Conservation (phyloP, 2,113 vertebrate genomes). For the Sinocyclocheilus anophthalmus region DNA sequence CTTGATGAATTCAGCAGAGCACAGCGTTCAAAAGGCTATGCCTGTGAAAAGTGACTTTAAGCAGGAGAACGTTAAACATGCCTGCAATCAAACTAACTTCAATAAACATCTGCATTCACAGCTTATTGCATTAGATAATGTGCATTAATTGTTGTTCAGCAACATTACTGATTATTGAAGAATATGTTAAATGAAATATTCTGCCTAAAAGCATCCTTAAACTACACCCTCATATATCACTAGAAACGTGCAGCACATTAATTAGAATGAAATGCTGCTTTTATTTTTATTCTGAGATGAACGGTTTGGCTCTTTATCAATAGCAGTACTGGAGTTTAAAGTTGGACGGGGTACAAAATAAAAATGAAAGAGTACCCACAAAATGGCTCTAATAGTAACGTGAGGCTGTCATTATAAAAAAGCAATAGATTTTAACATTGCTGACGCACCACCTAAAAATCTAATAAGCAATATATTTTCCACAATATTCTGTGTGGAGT, state of each 20-base stretch:
- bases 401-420: constrained; percentile 52
- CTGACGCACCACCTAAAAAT: constrained; percentile 56
- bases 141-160: neutral
- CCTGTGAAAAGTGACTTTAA: constrained; percentile 46
- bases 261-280: constrained; percentile 43
- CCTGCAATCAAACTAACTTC: neutral
- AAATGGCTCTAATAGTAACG: constrained; percentile 42
- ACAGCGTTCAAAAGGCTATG: constrained; percentile 44
- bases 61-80: neutral
- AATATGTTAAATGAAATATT: neutral
- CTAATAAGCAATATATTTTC: constrained; percentile 68
- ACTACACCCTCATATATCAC: neutral
- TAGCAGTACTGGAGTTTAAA: constrained; percentile 43
- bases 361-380: constrained; percentile 48
- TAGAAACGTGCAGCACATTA: constrained; percentile 5
- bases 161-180: neutral
- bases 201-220: constrained; percentile 1
- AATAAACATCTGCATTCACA: neutral
- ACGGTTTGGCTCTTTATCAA: constrained; percentile 50
- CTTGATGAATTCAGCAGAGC: constrained; percentile 63
- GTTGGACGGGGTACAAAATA: constrained; percentile 37
- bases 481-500: constrained; percentile 61
- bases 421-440: constrained; percentile 61
- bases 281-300: constrained; percentile 48
- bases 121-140: neutral